phyloP scores from a whole-genome alignment of 2,113 vertebrate genomes.

The Albula glossodonta region DNA sequence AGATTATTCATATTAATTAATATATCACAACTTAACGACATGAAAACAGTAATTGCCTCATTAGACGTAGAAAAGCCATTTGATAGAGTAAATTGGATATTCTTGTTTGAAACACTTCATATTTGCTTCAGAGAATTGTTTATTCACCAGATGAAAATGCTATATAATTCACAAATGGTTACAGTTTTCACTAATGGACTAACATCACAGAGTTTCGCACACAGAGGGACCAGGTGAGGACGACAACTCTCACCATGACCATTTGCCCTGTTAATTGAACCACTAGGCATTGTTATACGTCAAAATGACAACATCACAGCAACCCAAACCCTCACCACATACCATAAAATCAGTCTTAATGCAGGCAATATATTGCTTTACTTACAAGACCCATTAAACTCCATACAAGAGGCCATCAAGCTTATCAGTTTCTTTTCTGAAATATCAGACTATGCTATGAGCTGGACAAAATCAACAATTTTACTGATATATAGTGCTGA shows the following conservation, averaged over 20 bases:
- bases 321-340: too few species aligned
- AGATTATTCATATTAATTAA: neutral
- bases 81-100: conserved; percentile 14
- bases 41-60: conserved; percentile 13
- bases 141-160: conserved; percentile 11
- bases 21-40: neutral
- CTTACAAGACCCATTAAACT: too few species aligned
- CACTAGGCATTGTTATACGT: neutral
- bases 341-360: too few species aligned
- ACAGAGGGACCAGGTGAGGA: conserved; percentile 7
- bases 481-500: too few species aligned
- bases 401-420: too few species aligned
- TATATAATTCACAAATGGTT: conserved; percentile 16
- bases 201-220: conserved; percentile 14
- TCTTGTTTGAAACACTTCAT: conserved; percentile 2
- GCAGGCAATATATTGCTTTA: too few species aligned
- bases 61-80: conserved; percentile 17
- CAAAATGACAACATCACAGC: too few species aligned
- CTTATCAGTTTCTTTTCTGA: too few species aligned
- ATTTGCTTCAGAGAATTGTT: conserved; percentile 13
- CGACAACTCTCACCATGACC: neutral
- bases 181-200: conserved; percentile 22
- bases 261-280: conserved; percentile 17
- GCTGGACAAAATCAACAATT: too few species aligned
- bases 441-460: too few species aligned